Percentiles rank a stretch among this genome's conserved stretches.
Evolutionary conservation across 2,797 vertebrate species (phyloP).

Genomic region (Bryconaethiops microstoma): DNA sequence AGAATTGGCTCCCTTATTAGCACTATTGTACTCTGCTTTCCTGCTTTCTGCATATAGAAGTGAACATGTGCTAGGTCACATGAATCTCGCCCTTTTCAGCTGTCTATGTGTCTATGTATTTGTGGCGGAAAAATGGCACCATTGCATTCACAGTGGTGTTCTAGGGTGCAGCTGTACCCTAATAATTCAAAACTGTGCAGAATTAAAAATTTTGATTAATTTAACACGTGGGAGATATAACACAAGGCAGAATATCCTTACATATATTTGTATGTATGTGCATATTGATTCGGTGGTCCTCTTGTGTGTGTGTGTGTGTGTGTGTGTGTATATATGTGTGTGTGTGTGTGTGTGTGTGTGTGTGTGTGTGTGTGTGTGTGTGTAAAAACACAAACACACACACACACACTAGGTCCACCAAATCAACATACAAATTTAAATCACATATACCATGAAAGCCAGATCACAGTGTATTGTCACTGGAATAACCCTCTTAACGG

Average conservation of each 20-base stretch:
- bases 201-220: conserved; percentile 49
- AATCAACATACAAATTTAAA: conserved; percentile 10
- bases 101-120: conserved; percentile 58
- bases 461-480: not conserved
- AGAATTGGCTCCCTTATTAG: conserved; percentile 36
- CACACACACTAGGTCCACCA: not conserved
- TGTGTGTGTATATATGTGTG: too few relatives aligned
- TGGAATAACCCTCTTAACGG: too few relatives aligned
- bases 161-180: conserved; percentile 53
- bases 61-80: conserved; percentile 60
- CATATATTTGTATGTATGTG: too few relatives aligned
- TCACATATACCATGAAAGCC: conserved; percentile 5
- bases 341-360: too few relatives aligned
- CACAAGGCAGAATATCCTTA: too few relatives aligned
- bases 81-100: conserved; percentile 58
- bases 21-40: conserved; percentile 43
- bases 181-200: conserved; percentile 54
- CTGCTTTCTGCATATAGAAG: conserved; percentile 49
- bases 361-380: too few relatives aligned
- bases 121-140: conserved; percentile 59
- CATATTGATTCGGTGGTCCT: too few relatives aligned
- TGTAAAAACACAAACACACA: not conserved
- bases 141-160: conserved; percentile 38
- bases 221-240: not conserved
- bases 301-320: too few relatives aligned